phyloP scores from a whole-genome alignment of 2,113 vertebrate species.

The Sapayoa aenigma region DNA sequence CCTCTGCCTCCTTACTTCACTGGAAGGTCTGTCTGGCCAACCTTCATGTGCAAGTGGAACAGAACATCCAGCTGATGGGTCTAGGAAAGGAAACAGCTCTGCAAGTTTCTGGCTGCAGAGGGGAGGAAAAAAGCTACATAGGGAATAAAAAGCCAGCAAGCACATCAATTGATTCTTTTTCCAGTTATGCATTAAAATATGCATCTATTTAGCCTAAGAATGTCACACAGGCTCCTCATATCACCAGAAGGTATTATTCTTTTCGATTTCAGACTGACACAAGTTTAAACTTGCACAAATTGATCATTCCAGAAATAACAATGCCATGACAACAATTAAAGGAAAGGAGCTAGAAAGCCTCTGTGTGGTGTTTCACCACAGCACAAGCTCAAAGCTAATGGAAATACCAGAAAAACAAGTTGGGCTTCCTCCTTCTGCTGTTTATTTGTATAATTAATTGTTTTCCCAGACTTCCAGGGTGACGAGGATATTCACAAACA shows the following conservation, averaged over 20 bases:
- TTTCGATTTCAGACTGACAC: not conserved
- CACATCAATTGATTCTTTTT: not conserved
- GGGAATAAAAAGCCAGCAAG: not conserved
- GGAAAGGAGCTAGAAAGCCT: not conserved
- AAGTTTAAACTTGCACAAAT: not conserved
- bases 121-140: not conserved
- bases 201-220: not conserved
- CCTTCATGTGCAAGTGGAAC: not conserved
- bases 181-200: not conserved
- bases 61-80: not conserved
- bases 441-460: not conserved
- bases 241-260: not conserved
- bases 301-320: not conserved
- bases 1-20: not conserved
- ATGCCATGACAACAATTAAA: not conserved
- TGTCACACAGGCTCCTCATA: not conserved
- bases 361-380: not conserved
- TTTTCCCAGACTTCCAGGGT: not conserved
- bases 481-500: not conserved
- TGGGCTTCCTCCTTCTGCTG: not conserved
- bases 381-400: not conserved
- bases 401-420: not conserved
- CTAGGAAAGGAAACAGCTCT: not conserved
- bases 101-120: not conserved
- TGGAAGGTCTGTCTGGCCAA: not conserved